These are phyloP conservation scores for Lepus timidus DNA, from an alignment of 2,113 vertebrate species.

Conservation along the genomic window DNA sequence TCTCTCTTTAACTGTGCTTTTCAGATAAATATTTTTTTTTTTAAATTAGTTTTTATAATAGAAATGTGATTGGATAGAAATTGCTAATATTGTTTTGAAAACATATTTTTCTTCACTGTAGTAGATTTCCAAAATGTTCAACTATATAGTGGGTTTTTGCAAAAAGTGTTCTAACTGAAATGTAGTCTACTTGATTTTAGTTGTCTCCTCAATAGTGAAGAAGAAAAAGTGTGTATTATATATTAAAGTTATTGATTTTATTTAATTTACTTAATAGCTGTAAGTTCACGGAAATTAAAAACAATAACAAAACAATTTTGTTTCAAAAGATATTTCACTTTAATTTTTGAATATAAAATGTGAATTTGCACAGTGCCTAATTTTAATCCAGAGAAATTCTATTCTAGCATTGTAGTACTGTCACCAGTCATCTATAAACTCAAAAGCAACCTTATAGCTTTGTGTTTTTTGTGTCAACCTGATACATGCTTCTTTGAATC, in stretches of 20 bases:
- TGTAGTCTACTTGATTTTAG: conserved; percentile 55
- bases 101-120: conserved; percentile 67
- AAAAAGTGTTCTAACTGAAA: conserved; percentile 52
- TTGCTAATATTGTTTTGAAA: conserved; percentile 57
- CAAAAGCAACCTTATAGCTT: conserved; percentile 11
- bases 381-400: conserved; percentile 57
- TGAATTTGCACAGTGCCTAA: conserved; percentile 47
- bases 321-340: conserved; percentile 65
- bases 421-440: neutral
- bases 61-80: conserved; percentile 54
- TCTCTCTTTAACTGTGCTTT: too few relatives aligned
- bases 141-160: conserved; percentile 38
- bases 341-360: conserved; percentile 63
- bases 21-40: too few relatives aligned
- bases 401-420: neutral
- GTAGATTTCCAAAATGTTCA: conserved; percentile 42
- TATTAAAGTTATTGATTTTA: conserved; percentile 59
- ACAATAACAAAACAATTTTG: conserved; percentile 7
- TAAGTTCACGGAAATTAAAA: conserved; percentile 53
- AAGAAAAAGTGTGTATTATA: conserved; percentile 9
- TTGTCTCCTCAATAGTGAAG: conserved; percentile 55
- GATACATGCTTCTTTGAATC: conserved; percentile 51
- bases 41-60: conserved; percentile 44
- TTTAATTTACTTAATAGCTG: conserved; percentile 65
- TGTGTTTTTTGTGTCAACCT: conserved; percentile 47